Base-by-base conservation (phyloP, 1,140 invertebrate genomes). In the Drosophila grimshawi region DNA sequence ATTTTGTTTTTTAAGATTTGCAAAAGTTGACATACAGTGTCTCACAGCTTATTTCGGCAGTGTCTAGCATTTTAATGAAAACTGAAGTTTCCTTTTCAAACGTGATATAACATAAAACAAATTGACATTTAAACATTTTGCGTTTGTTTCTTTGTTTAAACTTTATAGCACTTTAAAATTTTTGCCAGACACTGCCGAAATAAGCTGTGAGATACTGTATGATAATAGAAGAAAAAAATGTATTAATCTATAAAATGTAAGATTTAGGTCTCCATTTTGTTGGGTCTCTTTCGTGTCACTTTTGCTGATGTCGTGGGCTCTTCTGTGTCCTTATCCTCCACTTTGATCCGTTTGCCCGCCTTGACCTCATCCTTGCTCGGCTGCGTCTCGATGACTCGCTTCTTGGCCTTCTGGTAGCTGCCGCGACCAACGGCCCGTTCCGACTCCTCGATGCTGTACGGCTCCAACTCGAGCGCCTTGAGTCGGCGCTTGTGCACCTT, bases 401-500 rank as follows among this genome's bases (percentile, higher is more conserved):
- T 96, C 79, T 94, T 94, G 1, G 97, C 95, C 46, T 94, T 90
- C 76, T 96, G 92, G 89, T 96, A 99, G 81, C 93, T 97, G 45
- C 98, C 98, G 73, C 95, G 95, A 19, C 97, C 97, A 35, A 97
- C 97, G 5, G 98, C 98, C 81, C 96, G 93, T 91, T 98, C 97
- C 0, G 98, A 97, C 82, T 99, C 98, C 93, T 97, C 96, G 67
- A 98, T 96, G 19, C 94, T 96, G 89, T 99, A 99, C 0, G 98
- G 98, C 92, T 98, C 97, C 48, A 95, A 78, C 93, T 98, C 96
- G n/a, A 99, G 93, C 1, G 97, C 97, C 93, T 99, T 99, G 52
- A 99, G 89, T 66, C 98, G 94, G 77, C 97, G 94, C 93, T 99
- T 99, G 86, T 99, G 98, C 5, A 96, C 95, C 93, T 99, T 99